Evolutionary conservation across 2,888 invertebrate genomes (phyloP).

Genomic region (Crossocerus cetratus): DNA sequence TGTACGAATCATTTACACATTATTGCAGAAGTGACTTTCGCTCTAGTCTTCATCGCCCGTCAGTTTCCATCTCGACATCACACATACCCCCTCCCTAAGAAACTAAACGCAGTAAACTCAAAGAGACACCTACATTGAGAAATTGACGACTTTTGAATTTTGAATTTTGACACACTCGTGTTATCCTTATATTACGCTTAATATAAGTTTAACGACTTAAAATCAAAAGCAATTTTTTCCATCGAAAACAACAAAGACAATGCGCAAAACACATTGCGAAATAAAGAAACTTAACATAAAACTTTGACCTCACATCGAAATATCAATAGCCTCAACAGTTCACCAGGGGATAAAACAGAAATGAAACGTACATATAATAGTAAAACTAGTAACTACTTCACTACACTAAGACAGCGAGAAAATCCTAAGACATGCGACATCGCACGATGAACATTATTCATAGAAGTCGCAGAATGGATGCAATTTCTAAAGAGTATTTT

Average conservation of each 20-base stretch:
- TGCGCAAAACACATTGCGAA: slow-evolving; percentile 60
- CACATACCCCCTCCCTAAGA: slow-evolving; percentile 69
- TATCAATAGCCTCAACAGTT: slow-evolving; percentile 75
- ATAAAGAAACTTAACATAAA: slow-evolving; percentile 70
- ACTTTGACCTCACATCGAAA: slow-evolving; percentile 68
- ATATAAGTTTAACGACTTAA: slow-evolving; percentile 67
- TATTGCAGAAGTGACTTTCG: slow-evolving; percentile 62
- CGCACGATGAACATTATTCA: slow-evolving; percentile 53
- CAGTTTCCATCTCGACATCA: slow-evolving; percentile 65
- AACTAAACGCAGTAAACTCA: slow-evolving; percentile 71
- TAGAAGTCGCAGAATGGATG: slow-evolving; percentile 55
- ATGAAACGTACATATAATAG: slow-evolving; percentile 75
- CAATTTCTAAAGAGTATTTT: slow-evolving; percentile 54
- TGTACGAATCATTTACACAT: slow-evolving; percentile 45
- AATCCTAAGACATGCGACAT: slow-evolving; percentile 74
- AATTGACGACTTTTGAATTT: slow-evolving; percentile 74
- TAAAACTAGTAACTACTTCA: slow-evolving; percentile 74
- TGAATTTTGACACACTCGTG: slow-evolving; percentile 76
- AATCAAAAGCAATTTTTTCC: slow-evolving; percentile 18
- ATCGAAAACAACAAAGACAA: slow-evolving; percentile 57
- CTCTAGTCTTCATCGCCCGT: slow-evolving; percentile 53
- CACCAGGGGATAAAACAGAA: slow-evolving; percentile 75
- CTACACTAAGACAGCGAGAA: slow-evolving; percentile 74
- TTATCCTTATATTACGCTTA: slow-evolving; percentile 71
- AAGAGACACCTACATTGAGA: slow-evolving; percentile 65